Evolutionary conservation across 2,888 invertebrate species (phyloP).

Genomic region (Eupeodes latifasciatus): DNA sequence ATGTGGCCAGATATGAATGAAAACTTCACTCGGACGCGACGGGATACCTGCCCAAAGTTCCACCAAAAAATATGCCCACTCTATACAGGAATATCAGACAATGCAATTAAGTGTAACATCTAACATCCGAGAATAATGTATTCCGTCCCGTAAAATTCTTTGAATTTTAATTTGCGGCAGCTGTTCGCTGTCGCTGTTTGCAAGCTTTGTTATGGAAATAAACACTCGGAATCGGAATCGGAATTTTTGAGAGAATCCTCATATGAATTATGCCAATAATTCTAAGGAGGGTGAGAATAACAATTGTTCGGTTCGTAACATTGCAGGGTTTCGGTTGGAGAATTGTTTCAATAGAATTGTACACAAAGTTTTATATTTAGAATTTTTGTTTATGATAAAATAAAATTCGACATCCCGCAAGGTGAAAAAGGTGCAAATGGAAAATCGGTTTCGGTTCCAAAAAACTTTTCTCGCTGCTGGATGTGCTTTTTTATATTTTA

Average conservation of each 20-base stretch:
- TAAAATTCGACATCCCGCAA: slow-evolving; percentile 66
- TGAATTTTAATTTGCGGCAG: slow-evolving; percentile 65
- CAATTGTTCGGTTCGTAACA: slow-evolving; percentile 69
- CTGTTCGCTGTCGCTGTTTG: slow-evolving; percentile 29
- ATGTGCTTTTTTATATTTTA: slow-evolving; percentile 62
- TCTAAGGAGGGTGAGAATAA: slow-evolving; percentile 62
- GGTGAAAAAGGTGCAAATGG: slow-evolving; percentile 69
- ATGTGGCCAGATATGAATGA: slow-evolving; percentile 63
- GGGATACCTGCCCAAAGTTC: slow-evolving; percentile 54
- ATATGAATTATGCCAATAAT: slow-evolving; percentile 69
- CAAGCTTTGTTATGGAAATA: slow-evolving; percentile 76
- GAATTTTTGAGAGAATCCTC: slow-evolving; percentile 51
- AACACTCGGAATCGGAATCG: slow-evolving; percentile 40
- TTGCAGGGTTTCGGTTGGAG: slow-evolving; percentile 42
- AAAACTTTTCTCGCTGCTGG: slow-evolving; percentile 60
- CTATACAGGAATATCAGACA: slow-evolving; percentile 45
- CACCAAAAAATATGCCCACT: slow-evolving; percentile 55
- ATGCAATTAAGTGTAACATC: slow-evolving; percentile 51
- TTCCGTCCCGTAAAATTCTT: slow-evolving; percentile 38
- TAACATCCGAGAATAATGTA: slow-evolving; percentile 62
- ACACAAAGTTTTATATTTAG: slow-evolving; percentile 65
- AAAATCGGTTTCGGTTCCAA: slow-evolving; percentile 71
- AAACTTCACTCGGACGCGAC: slow-evolving; percentile 53
- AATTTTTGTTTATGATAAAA: slow-evolving; percentile 68
- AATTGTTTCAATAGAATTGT: slow-evolving; percentile 56